Base-by-base conservation (phyloP, 2,888 invertebrate genomes). In the Caenorhabditis macrosperma region DNA sequence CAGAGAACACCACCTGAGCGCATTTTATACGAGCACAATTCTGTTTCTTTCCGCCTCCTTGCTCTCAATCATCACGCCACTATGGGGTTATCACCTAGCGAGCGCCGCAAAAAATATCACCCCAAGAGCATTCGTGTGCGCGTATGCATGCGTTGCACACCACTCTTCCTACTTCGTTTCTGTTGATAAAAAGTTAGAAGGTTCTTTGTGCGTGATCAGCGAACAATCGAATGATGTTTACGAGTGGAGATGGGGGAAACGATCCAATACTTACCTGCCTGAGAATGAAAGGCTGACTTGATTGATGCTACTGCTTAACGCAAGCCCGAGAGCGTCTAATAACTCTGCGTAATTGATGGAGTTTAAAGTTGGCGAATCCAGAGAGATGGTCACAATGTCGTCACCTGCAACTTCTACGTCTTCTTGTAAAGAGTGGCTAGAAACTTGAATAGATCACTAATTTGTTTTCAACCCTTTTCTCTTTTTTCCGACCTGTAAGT, bases 31-130 rank as follows among this genome's bases (percentile, higher is more conserved):
- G 28, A 48, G 38, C 55, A 28, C 50, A 60, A n/a, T 46, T 48
- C 71, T 72, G 33, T 63, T 63, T 41, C 71, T 71, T 44, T 55
- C 55, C 71, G 61, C 54, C 71, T 72, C 55, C n/a, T 15, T 38
- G 38, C 63, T 54, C 57, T 72, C 72, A 72, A 63, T 64, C 72
- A 72, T 72, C 72, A 72, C 72, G 72, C 72, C 72, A 72, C 72
- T 54, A 54, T 30, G 55, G 48, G 72, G 72, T 72, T 72, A 72
- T 63, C 72, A 55, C 46, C 33, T 17, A 35, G 44, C 44, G 20
- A 33, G 52, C 59, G 48, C 33, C 59, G 55, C 35, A 63, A 71
- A 72, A 63, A 72, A 63, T 44, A 72, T 72, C 72, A 72, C 72
- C 57, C 72, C 55, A 72, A 72, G 63, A 63, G 26, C 69, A 69